These are phyloP conservation scores for Epinephelus lanceolatus DNA, from an alignment of 2,113 vertebrate species.

Conservation along the genomic window DNA sequence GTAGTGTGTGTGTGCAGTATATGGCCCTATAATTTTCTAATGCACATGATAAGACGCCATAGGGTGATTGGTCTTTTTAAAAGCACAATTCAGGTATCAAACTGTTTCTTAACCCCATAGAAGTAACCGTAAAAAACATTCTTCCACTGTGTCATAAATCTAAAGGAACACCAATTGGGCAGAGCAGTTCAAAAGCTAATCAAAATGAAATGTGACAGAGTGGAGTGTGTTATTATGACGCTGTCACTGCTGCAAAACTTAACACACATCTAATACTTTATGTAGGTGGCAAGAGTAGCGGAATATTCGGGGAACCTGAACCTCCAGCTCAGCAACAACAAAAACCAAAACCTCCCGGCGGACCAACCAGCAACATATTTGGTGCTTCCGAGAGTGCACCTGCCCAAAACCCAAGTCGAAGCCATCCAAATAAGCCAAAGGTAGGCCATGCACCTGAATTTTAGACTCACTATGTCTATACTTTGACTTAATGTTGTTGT, in stretches of 20 bases:
- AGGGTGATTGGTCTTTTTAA: neutral
- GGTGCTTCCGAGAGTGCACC: slow-evolving; percentile 80
- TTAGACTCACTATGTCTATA: neutral
- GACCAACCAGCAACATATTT: slow-evolving; percentile 89
- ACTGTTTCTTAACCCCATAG: neutral
- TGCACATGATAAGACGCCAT: neutral
- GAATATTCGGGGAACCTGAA: slow-evolving; percentile 89
- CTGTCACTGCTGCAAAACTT: neutral
- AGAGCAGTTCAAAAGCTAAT: neutral
- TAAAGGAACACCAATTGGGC: neutral
- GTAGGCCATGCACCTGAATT: slow-evolving; percentile 73
- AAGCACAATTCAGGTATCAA: neutral
- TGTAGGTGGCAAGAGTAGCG: slow-evolving; percentile 87
- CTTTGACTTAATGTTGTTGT: neutral
- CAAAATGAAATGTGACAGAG: neutral
- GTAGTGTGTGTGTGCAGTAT: neutral
- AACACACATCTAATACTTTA: neutral
- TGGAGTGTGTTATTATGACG: neutral
- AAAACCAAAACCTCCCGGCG: slow-evolving; percentile 85
- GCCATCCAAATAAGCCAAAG: slow-evolving; percentile 96
- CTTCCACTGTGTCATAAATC: neutral
- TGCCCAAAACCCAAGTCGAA: slow-evolving; percentile 70
- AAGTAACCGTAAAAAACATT: neutral
- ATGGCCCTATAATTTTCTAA: neutral
- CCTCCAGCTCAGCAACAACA: slow-evolving; percentile 82